Evolutionary conservation across 2,113 vertebrate species (phyloP), one percentile per base, ranked within the genome.

Genomic region (Leptobrachium ailaonicum): DNA sequence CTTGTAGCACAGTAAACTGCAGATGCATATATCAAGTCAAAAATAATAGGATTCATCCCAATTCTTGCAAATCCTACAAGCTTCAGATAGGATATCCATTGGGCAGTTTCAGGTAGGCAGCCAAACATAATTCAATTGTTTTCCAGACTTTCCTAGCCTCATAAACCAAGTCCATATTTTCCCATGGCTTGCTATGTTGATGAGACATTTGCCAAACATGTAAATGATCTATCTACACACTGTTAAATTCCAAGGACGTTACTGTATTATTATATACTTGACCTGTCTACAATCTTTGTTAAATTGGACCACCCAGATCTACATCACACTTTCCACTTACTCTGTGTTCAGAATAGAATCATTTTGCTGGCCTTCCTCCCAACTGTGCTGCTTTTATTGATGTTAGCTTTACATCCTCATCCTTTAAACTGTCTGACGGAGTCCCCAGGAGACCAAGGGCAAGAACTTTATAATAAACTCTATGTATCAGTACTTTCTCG

Each of bases 201-300:
- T 10, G 32, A 45, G 47, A 20, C 50, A 40, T 9, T 3, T 54
- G 20, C 70, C 32, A 72, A 32, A 72, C 47, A 40, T 12, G 32
- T 54, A 72, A 54, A 54, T 72, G 68, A 71, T 20, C 68, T 12
- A 41, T 54, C 32, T 72, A 44, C 9, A 41, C n/a, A 54, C 20
- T 72, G 47, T 41, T 32, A 56, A 54, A 72, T 72, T 54, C 70
- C 70, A 12, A 72, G 20, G 20, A 53, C 47, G 41, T 72, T 72
- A 54, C 70, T 72, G 14, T 54, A 53, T 72, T 72, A 53, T 72
- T 53, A 72, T 72, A 54, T 56, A 50, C 50, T 54, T 72, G 70
- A 72, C 70, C 70, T 72, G 70, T 72, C 70, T 72, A 47, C 20
- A 72, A 54, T 41, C 70, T 72, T 53, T 70, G 67, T 13, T 70